Conservation (phyloP, 2,797 vertebrate species). For the Pagetopsis macropterus region DNA sequence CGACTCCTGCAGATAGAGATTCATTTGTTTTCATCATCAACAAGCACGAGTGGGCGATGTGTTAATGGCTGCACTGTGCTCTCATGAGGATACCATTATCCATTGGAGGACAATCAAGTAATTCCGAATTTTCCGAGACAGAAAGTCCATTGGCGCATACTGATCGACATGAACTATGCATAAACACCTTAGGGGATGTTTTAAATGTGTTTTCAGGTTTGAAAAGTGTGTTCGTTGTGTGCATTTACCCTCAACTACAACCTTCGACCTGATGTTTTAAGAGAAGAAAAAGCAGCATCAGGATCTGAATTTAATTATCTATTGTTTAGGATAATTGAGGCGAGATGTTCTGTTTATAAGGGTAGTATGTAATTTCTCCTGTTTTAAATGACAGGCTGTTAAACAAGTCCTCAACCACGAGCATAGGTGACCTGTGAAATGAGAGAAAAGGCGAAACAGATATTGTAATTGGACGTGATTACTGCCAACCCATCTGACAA, state of each 20-base stretch:
- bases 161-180: background rate
- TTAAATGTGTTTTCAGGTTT: background rate
- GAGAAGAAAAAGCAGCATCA: conserved; percentile 8
- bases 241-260: background rate
- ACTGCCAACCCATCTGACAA: conserved; percentile 61
- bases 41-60: conserved; percentile 26
- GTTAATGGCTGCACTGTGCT: conserved; percentile 32
- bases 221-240: background rate
- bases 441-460: conserved; percentile 70
- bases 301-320: conserved; percentile 32
- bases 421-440: conserved; percentile 59
- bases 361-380: conserved; percentile 57
- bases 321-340: background rate
- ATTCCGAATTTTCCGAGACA: background rate
- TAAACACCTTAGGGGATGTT: background rate
- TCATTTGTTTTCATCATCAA: conserved; percentile 48
- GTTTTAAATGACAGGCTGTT: conserved; percentile 60
- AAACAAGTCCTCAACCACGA: conserved; percentile 44
- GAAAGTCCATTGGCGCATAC: background rate
- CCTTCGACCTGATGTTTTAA: background rate
- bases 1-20: conserved; percentile 40
- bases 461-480: conserved; percentile 78
- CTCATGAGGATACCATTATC: background rate
- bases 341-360: conserved; percentile 37
- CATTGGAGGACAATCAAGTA: background rate